These are phyloP conservation scores for Hirtodrosophila duncani DNA, from an alignment of 2,888 invertebrate genomes.

Conservation along the genomic window DNA sequence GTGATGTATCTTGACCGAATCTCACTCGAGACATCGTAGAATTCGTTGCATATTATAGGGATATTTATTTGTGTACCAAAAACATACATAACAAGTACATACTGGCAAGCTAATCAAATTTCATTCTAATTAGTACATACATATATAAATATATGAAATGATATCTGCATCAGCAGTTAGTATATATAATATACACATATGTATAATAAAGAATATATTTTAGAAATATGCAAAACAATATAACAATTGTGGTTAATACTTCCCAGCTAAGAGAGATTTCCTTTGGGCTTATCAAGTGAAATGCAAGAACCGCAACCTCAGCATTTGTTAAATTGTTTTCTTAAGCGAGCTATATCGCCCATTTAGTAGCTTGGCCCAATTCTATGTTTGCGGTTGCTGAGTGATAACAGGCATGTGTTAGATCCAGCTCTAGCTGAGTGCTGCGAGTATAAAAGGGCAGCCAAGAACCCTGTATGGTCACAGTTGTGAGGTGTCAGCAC, in stretches of 20 bases:
- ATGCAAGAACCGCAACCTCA: too few species aligned
- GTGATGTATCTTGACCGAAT: too few species aligned
- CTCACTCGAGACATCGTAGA: too few species aligned
- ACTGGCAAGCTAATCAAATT: conserved; percentile 57
- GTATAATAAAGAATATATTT: conserved; percentile 60
- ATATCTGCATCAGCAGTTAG: not conserved
- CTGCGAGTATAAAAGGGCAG: conserved; percentile 47
- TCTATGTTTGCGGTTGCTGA: not conserved
- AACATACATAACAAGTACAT: conserved; percentile 17
- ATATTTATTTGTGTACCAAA: conserved; percentile 8
- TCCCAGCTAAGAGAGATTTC: conserved; percentile 12
- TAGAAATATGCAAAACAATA: conserved; percentile 51
- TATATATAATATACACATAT: conserved; percentile 19
- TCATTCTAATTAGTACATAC: conserved; percentile 55
- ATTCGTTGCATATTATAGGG: conserved; percentile 5
- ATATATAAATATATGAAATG: conserved; percentile 32
- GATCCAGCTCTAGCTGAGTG: too few species aligned
- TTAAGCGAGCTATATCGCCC: too few species aligned
- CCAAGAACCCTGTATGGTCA: conserved; percentile 7
- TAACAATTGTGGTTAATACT: conserved; percentile 52
- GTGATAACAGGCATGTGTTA: conserved; percentile 18
- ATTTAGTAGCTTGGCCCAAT: not conserved
- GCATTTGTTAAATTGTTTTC: too few species aligned
- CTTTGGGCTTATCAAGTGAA: conserved; percentile 30
- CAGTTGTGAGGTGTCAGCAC: conserved; percentile 42